Evolutionary conservation across 2,888 invertebrate species (phyloP), one percentile per base, ranked within the genome.

Genomic region (Pecten maximus): DNA sequence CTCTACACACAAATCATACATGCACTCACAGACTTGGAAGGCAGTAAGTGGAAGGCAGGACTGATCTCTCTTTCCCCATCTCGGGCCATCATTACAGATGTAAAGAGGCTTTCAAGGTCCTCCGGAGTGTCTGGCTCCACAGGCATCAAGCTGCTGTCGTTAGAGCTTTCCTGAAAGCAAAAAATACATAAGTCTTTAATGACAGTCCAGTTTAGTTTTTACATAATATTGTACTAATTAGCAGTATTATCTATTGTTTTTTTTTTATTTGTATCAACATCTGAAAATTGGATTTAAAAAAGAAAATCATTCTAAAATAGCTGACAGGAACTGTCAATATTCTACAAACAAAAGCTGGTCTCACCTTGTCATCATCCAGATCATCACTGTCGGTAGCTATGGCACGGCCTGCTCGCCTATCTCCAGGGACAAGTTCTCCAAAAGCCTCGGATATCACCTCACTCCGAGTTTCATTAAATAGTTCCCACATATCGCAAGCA

Each of bases 71-170:
- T 97, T 8, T 95, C 96, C 50, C 97, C 97, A 96, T 98, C 98
- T 28, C 98, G 98, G 0, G 99, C 98, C 89, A 98, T 98, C 98
- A 99, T 98, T 91, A 98, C 98, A 23, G 98, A 98, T 92, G 98
- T 98, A 96, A 99, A 99, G 16, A 99, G 97, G 96, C 99, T 99
- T 97, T 99, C 99, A 95, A 98, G 98, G n/a, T 97, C 97, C 60
- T 96, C 95, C 88, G 98, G 97, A 94, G 98, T 98, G 91, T 98
- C 98, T 93, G 97, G 96, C 40, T 91, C 92, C 35, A 90, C 91
- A 8, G 89, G 88, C 10, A 88, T 40, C 8, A 87, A 44, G 19
- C 60, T 39, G 88, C 88, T 89, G 86, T 87, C 89, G 40, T 60
- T 88, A 3, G 87, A 90, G n/a, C 60, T 40, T 28, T 54, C 87